These are phyloP conservation scores for Piprites chloris DNA, from an alignment of 2,113 vertebrate species.

Conservation along the genomic window DNA sequence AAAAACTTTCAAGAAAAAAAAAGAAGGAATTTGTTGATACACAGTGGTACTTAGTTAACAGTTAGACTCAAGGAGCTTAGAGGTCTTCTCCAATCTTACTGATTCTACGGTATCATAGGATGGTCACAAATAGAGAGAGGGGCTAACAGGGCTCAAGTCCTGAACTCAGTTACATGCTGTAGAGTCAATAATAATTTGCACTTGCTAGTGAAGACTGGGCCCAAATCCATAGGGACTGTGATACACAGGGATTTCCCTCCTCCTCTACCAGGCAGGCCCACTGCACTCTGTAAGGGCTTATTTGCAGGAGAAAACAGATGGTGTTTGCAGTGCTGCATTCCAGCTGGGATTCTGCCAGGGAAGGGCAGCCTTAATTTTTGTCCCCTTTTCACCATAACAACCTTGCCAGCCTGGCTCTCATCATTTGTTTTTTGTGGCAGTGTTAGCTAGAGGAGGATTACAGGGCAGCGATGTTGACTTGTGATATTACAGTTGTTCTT, in stretches of 20 bases:
- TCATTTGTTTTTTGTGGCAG: not conserved
- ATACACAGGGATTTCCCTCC: not conserved
- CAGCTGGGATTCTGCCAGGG: slow-evolving; percentile 40
- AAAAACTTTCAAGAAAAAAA: not conserved
- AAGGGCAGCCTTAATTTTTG: slow-evolving; percentile 34
- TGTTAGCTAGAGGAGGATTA: not conserved
- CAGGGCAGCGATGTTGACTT: not conserved
- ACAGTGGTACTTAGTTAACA: not conserved
- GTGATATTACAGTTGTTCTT: not conserved
- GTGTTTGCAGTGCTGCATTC: slow-evolving; percentile 28
- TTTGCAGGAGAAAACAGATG: slow-evolving; percentile 34
- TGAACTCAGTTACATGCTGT: not conserved
- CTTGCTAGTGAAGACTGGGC: not conserved
- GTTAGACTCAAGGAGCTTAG: not conserved
- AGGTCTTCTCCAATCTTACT: not conserved
- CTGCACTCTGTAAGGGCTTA: not conserved
- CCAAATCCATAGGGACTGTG: not conserved
- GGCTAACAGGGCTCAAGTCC: fast-evolving
- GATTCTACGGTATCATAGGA: not conserved
- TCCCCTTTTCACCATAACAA: slow-evolving; percentile 26
- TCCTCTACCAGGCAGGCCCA: not conserved
- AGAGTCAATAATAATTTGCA: not conserved
- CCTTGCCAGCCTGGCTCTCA: not conserved
- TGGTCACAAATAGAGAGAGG: not conserved
- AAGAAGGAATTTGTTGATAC: not conserved